phyloP scores from a whole-genome alignment of 2,888 invertebrate genomes.

The Morpho deidamia region DNA sequence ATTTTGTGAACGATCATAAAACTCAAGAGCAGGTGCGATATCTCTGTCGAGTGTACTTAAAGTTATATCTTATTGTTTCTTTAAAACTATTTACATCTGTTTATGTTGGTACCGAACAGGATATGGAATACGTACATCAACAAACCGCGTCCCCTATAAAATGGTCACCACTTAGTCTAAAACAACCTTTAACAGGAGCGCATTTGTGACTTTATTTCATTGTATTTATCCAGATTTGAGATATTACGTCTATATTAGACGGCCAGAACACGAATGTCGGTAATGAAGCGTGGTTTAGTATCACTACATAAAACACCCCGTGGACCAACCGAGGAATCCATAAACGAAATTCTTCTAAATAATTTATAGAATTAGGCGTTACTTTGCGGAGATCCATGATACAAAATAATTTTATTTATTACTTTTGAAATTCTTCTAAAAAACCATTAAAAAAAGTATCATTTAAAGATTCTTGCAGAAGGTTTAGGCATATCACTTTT shows the following conservation, averaged over 20 bases:
- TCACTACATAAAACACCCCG: too few species aligned
- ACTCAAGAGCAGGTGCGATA: conserved; percentile 9
- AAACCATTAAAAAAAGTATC: too few species aligned
- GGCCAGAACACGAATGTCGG: not conserved
- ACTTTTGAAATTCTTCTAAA: too few species aligned
- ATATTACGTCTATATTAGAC: not conserved
- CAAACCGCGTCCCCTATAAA: conserved; percentile 4
- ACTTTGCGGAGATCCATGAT: too few species aligned
- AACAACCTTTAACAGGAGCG: not conserved
- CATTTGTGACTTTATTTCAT: not conserved
- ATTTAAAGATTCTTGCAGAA: too few species aligned
- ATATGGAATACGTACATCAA: conserved; percentile 16
- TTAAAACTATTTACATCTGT: conserved; percentile 18
- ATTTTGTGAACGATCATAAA: not conserved
- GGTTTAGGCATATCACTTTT: too few species aligned
- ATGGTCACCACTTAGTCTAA: conserved; percentile 7
- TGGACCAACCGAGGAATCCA: too few species aligned
- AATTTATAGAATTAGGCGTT: too few species aligned
- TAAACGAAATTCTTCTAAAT: too few species aligned
- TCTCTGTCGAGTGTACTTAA: conserved; percentile 4
- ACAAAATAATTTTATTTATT: too few species aligned
- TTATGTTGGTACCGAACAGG: conserved; percentile 6
- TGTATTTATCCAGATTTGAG: not conserved
- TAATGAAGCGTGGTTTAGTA: too few species aligned
- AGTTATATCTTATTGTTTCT: conserved; percentile 15